phyloP scores from a whole-genome alignment of 2,113 vertebrate species.

The Ornithorhynchus anatinus region DNA sequence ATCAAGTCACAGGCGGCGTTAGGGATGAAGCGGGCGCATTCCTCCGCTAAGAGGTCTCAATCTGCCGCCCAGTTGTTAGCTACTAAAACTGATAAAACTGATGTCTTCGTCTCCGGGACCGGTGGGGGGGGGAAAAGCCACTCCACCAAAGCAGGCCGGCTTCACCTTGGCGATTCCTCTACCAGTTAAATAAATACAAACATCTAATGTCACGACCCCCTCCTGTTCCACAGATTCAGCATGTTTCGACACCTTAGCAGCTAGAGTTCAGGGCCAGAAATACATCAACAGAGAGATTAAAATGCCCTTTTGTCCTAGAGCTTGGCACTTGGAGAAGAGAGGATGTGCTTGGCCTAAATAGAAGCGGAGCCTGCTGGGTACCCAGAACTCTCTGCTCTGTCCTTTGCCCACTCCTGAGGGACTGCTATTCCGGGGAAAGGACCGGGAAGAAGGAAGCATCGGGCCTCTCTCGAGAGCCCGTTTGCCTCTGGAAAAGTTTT shows the following conservation, averaged over 20 bases:
- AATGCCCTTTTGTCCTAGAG: conserved; percentile 35
- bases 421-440: too few relatives aligned
- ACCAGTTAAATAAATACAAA: conserved; percentile 49
- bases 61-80: neutral
- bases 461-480: too few relatives aligned
- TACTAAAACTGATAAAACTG: neutral
- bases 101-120: neutral
- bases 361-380: too few relatives aligned
- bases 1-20: neutral
- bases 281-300: conserved; percentile 34
- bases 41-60: neutral
- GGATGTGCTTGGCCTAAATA: neutral
- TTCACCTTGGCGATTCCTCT: conserved; percentile 38
- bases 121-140: neutral
- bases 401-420: too few relatives aligned
- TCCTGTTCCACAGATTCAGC: conserved; percentile 37
- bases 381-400: too few relatives aligned
- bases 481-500: conserved; percentile 52
- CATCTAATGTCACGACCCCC: neutral
- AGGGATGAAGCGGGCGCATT: fast-evolving
- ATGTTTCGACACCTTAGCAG: conserved; percentile 22
- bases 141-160: conserved; percentile 29
- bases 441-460: too few relatives aligned
- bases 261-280: conserved; percentile 6
- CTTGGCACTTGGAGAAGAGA: neutral